These are phyloP conservation scores for Hypsibius dujardini DNA, from an alignment of 1,140 invertebrate genomes.

Conservation along the genomic window DNA sequence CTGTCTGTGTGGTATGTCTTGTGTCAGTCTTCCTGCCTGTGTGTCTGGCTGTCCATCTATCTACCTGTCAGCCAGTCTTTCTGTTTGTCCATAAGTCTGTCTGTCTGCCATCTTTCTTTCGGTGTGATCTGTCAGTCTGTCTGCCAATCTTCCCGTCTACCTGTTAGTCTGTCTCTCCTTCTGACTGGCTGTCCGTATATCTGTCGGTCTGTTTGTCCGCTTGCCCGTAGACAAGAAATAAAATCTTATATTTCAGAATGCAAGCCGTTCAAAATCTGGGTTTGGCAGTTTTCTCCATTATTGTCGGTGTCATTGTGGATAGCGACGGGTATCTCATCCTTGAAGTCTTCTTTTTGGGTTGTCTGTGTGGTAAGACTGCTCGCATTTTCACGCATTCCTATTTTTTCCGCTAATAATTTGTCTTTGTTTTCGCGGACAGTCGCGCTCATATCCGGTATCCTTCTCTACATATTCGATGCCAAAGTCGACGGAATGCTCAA, in stretches of 20 bases:
- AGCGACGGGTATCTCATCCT: slow-evolving; percentile 65
- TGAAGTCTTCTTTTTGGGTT: slow-evolving; percentile 79
- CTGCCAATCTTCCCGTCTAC: too few species aligned
- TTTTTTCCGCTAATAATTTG: neutral
- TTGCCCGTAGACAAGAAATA: too few species aligned
- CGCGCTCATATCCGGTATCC: slow-evolving; percentile 48
- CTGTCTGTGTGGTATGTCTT: too few species aligned
- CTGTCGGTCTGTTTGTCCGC: too few species aligned
- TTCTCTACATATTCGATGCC: slow-evolving; percentile 57
- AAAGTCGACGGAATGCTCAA: slow-evolving; percentile 53
- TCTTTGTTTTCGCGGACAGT: slow-evolving; percentile 32
- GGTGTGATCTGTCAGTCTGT: too few species aligned
- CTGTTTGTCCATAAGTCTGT: too few species aligned
- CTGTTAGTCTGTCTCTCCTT: too few species aligned
- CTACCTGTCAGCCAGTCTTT: too few species aligned
- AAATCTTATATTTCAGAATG: slow-evolving; percentile 44
- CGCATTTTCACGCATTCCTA: slow-evolving; percentile 16
- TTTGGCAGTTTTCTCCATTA: slow-evolving; percentile 62
- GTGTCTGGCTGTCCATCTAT: too few species aligned
- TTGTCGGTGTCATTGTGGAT: slow-evolving; percentile 74
- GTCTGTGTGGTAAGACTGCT: slow-evolving; percentile 52
- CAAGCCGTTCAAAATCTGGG: slow-evolving; percentile 89
- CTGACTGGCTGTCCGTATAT: too few species aligned
- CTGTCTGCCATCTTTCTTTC: too few species aligned
- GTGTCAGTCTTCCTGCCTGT: too few species aligned